Evolutionary conservation across 1,140 invertebrate genomes (phyloP), one percentile per base, ranked within the genome.

Genomic region (Trichoplusia ni): DNA sequence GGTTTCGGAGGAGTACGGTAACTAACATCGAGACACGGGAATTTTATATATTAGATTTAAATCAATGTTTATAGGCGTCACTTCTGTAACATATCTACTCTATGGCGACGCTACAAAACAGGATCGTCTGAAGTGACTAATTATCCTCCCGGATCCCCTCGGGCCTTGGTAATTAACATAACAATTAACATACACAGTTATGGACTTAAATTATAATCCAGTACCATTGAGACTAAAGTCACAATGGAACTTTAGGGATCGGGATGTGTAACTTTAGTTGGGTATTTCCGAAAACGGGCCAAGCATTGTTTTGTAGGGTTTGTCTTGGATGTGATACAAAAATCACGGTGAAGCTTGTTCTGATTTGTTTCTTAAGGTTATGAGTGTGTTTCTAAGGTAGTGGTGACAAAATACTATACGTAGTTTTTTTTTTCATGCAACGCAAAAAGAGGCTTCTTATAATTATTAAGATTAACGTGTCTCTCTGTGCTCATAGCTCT

Each of bases 181-280:
- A 56, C 51, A 56, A 56, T 56, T 56, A 38, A 56, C 51, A 56
- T 56, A 56, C 51, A 56, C 23, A 16, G 51, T 56, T 27, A 56
- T 56, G 21, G 33, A 16, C 51, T 40, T 56, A 56, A 56, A 56
- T 56, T 56, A 56, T 56, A 56, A 56, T 40, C 51, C 35, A 1
- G 2, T 8, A 27, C 51, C 21, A 40, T 56, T 56, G 31, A 47
- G 44, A 47, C 18, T 9, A 21, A 29, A 27, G 25, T 47, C 44
- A 47, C 44, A 47, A 56, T 56, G 13, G 21, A 56, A 29, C 35
- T 53, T 37, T 9, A n/a, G 51, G 51, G 51, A 56, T 56, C 19
- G 35, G 51, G 51, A 40, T 40, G 13, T 56, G 35, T 40, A 40
- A 56, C 51, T 56, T 56, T n/a, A 31, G 6, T 14, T 9, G 35